These are phyloP conservation scores for Sinocyclocheilus anophthalmus DNA, from an alignment of 2,113 vertebrate species.

Conservation along the genomic window DNA sequence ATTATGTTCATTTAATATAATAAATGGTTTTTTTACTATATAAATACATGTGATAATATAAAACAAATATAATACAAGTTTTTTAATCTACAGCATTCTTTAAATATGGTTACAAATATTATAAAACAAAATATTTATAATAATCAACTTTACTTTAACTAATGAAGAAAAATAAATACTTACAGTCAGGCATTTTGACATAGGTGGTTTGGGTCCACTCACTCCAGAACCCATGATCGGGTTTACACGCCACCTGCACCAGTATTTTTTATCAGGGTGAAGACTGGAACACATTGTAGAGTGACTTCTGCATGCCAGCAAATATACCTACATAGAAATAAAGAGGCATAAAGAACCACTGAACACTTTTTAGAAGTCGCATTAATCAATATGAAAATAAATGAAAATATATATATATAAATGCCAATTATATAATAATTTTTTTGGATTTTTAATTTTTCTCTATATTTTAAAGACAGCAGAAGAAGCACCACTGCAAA, in stretches of 20 bases:
- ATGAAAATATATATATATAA: background rate
- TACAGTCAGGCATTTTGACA: slow-evolving; percentile 74
- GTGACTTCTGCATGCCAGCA: slow-evolving; percentile 84
- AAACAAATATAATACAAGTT: background rate
- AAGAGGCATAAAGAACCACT: background rate
- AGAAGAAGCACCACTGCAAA: no score
- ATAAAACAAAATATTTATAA: background rate
- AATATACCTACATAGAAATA: slow-evolving; percentile 69
- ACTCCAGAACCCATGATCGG: slow-evolving; percentile 83
- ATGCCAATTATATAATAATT: no score
- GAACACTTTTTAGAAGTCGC: no score
- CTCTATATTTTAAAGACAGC: no score
- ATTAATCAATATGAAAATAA: background rate
- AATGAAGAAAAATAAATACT: slow-evolving; percentile 49
- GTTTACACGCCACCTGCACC: slow-evolving; percentile 88
- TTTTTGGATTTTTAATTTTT: no score
- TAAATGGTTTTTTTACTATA: background rate
- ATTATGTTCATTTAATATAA: background rate
- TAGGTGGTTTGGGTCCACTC: slow-evolving; percentile 74
- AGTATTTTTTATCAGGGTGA: slow-evolving; percentile 82
- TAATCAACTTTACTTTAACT: background rate
- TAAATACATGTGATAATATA: background rate
- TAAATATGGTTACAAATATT: background rate
- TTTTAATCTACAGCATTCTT: background rate
- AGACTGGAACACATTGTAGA: slow-evolving; percentile 84